These are phyloP conservation scores for Holacanthus passer DNA, from an alignment of 2,113 vertebrate genomes.

Conservation along the genomic window DNA sequence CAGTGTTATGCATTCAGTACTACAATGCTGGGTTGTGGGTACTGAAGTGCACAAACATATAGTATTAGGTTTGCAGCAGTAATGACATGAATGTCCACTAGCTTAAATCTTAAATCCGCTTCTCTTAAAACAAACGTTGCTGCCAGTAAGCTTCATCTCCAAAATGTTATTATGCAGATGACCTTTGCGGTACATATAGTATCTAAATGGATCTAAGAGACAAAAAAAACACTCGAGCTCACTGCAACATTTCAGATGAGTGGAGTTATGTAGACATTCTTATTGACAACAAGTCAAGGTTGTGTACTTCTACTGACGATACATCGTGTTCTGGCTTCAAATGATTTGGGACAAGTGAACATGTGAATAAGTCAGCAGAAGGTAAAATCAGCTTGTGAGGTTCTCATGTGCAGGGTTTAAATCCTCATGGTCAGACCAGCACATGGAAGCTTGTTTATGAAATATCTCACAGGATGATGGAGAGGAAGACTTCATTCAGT, in stretches of 20 bases:
- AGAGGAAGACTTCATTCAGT: neutral
- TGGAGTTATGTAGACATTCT: neutral
- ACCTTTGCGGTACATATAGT: neutral
- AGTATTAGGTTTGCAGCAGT: neutral
- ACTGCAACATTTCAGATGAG: neutral
- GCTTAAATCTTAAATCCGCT: neutral
- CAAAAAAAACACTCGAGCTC: neutral
- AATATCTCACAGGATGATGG: conserved; percentile 1
- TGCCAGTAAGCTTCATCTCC: neutral
- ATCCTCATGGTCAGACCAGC: neutral
- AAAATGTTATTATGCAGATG: neutral
- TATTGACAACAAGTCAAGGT: conserved; percentile 14
- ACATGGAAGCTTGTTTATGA: conserved; percentile 1
- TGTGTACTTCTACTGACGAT: neutral
- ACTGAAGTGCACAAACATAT: neutral
- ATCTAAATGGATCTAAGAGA: neutral
- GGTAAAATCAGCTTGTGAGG: neutral
- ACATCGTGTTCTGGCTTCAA: neutral
- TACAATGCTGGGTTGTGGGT: neutral
- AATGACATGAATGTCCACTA: neutral
- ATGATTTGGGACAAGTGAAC: conserved; percentile 1
- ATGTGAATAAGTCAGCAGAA: conserved; percentile 17
- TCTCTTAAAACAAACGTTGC: neutral
- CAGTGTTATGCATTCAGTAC: neutral
- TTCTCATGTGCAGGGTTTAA: conserved; percentile 10